Evolutionary conservation across 2,888 invertebrate genomes (phyloP).

Genomic region (Rambutsinella grinnellia): DNA sequence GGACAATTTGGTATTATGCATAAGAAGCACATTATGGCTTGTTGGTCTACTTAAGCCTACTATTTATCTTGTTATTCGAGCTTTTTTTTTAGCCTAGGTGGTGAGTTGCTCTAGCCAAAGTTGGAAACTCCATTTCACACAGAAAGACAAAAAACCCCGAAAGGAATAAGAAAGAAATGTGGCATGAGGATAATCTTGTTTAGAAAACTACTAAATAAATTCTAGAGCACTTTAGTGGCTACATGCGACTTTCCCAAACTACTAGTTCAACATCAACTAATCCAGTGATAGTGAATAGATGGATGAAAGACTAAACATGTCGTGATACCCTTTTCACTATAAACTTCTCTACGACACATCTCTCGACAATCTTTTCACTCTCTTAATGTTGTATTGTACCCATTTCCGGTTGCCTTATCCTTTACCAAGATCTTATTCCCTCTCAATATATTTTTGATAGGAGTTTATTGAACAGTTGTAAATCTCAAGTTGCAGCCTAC

Average conservation of each 20-base stretch:
- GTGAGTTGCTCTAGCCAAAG: background rate
- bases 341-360: slow-evolving; percentile 26
- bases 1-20: no score
- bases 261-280: slow-evolving; percentile 36
- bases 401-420: background rate
- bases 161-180: slow-evolving; percentile 29
- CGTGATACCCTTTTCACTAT: slow-evolving; percentile 44
- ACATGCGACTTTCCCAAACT: slow-evolving; percentile 49
- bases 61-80: no score
- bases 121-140: slow-evolving; percentile 2
- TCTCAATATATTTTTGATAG: slow-evolving; percentile 1
- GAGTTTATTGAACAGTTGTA: no score
- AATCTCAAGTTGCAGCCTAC: slow-evolving; percentile 36
- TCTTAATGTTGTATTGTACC: background rate
- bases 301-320: slow-evolving; percentile 53
- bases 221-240: slow-evolving; percentile 49
- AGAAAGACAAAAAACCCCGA: slow-evolving; percentile 10
- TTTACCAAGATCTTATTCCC: background rate
- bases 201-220: slow-evolving; percentile 50
- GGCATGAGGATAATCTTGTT: slow-evolving; percentile 54
- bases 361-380: background rate
- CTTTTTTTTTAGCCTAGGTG: background rate
- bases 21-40: slow-evolving; percentile 7
- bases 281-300: slow-evolving; percentile 48
- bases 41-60: slow-evolving; percentile 8